Percentiles rank a stretch among this genome's conserved stretches.
These are phyloP conservation scores for Molothrus ater DNA, from an alignment of 2,797 vertebrate species.

Conservation along the genomic window DNA sequence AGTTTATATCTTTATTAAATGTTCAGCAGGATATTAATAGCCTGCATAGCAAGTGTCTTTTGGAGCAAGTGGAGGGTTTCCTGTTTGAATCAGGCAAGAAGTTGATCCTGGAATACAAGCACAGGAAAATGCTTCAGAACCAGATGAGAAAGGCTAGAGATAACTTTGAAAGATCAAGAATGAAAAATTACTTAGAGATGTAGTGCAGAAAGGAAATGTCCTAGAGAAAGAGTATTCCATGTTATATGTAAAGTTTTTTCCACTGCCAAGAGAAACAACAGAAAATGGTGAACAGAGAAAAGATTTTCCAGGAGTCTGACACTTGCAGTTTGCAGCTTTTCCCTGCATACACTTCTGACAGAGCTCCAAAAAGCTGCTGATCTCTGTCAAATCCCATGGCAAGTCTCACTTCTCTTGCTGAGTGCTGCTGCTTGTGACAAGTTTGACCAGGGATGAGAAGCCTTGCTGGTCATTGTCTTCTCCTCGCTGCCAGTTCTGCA, in stretches of 20 bases:
- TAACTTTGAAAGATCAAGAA: neutral
- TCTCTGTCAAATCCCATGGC: neutral
- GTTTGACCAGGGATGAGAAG: neutral
- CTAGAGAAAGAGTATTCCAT: neutral
- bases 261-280: neutral
- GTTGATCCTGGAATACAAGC: neutral
- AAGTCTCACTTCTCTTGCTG: neutral
- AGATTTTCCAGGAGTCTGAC: neutral
- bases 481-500: neutral
- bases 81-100: neutral
- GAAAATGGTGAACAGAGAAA: neutral
- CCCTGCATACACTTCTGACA: neutral
- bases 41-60: neutral
- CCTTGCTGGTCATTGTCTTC: neutral
- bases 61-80: neutral
- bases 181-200: neutral
- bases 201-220: neutral
- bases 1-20: neutral
- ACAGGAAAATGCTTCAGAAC: neutral
- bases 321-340: neutral
- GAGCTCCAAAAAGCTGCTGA: neutral
- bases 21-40: neutral
- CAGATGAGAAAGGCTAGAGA: neutral
- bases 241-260: neutral
- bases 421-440: neutral